These are phyloP conservation scores for Apamea monoglypha DNA, from an alignment of 2,888 invertebrate genomes.

Conservation along the genomic window DNA sequence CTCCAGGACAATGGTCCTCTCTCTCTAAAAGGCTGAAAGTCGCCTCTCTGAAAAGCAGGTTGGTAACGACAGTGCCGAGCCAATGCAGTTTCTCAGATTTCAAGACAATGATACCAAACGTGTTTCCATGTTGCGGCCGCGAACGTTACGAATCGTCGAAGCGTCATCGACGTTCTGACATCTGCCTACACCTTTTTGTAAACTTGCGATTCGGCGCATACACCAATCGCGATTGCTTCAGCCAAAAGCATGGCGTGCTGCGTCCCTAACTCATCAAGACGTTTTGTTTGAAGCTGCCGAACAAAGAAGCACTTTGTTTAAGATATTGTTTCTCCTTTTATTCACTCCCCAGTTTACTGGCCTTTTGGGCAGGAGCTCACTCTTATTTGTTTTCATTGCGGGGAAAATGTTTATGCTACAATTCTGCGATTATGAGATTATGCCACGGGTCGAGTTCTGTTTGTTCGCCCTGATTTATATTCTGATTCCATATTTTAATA, in stretches of 20 bases:
- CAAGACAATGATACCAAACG: background rate
- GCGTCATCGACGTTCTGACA: constrained; percentile 1
- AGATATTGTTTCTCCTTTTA: constrained; percentile 64
- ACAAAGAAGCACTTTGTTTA: constrained; percentile 63
- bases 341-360: constrained; percentile 38
- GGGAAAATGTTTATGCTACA: constrained; percentile 46
- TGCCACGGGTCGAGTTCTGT: constrained; percentile 37
- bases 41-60: background rate
- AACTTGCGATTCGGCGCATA: constrained; percentile 1
- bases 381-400: constrained; percentile 51
- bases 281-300: constrained; percentile 63
- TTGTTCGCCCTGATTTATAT: constrained; percentile 44
- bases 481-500: constrained; percentile 41
- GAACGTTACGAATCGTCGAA: background rate
- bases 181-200: constrained; percentile 14
- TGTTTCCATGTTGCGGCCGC: background rate
- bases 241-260: constrained; percentile 14
- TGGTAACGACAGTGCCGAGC: background rate
- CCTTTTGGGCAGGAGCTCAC: constrained; percentile 13
- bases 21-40: background rate
- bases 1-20: background rate
- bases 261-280: constrained; percentile 55
- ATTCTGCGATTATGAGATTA: constrained; percentile 50
- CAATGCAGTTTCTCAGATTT: constrained; percentile 1
- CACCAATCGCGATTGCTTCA: constrained; percentile 4